Conservation (phyloP, 2,797 vertebrate species). For the Sarcophilus harrisii region DNA sequence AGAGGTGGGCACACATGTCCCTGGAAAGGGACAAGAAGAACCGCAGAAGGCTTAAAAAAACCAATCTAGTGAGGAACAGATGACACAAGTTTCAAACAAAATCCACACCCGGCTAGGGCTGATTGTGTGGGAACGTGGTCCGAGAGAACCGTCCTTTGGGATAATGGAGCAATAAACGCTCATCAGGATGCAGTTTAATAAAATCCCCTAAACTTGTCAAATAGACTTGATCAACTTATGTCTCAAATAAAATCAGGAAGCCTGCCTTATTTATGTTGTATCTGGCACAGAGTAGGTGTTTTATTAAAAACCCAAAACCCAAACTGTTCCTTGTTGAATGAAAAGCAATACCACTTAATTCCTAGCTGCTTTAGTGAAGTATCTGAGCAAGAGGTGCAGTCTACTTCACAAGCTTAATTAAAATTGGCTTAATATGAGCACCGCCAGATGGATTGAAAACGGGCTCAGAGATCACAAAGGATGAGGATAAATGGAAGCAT, state of each 20-base stretch:
- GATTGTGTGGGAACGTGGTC: constrained; percentile 42
- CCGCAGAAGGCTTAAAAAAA: neutral
- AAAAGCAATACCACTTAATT: neutral
- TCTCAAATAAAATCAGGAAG: constrained; percentile 58
- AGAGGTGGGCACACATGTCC: neutral
- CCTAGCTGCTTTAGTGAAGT: constrained; percentile 51
- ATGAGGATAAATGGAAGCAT: constrained; percentile 62
- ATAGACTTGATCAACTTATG: constrained; percentile 51
- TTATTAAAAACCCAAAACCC: neutral
- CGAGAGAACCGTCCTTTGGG: constrained; percentile 56
- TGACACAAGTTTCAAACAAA: constrained; percentile 3
- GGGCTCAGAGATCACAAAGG: constrained; percentile 60
- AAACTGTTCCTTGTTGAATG: neutral
- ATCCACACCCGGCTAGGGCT: neutral
- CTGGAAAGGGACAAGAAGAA: constrained; percentile 1
- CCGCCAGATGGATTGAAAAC: constrained; percentile 67
- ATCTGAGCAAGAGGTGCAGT: constrained; percentile 45
- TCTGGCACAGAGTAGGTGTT: neutral
- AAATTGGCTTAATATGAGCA: constrained; percentile 65
- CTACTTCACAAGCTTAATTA: constrained; percentile 74
- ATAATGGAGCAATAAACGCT: constrained; percentile 51
- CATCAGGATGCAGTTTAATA: constrained; percentile 52
- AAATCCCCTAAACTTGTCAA: constrained; percentile 41
- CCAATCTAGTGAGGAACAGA: constrained; percentile 21
- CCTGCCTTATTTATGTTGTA: constrained; percentile 3